Evolutionary conservation across 2,797 vertebrate species (phyloP).

Genomic region (Enoplosus armatus): DNA sequence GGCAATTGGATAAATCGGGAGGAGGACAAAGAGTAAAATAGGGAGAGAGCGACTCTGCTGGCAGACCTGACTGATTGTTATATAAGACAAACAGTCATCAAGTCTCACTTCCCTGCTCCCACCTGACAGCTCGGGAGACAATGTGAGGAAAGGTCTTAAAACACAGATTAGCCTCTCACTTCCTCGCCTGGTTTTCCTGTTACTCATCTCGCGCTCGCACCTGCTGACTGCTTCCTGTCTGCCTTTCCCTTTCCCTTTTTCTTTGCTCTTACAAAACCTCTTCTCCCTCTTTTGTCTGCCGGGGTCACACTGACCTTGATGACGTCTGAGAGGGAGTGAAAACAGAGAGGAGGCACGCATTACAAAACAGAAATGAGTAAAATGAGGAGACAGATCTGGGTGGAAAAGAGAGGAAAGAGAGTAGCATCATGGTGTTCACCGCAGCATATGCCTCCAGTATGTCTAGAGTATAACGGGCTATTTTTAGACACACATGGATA

Average conservation of each 20-base stretch:
- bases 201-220: background rate
- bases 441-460: slow-evolving; percentile 55
- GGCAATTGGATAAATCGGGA: slow-evolving; percentile 43
- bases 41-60: slow-evolving; percentile 19
- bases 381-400: slow-evolving; percentile 2
- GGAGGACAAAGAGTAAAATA: slow-evolving; percentile 25
- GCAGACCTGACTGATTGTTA: slow-evolving; percentile 51
- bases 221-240: slow-evolving; percentile 28
- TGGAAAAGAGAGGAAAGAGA: slow-evolving; percentile 11
- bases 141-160: slow-evolving; percentile 61
- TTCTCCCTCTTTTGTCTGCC: background rate
- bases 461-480: slow-evolving; percentile 60
- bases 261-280: slow-evolving; percentile 4
- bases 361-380: background rate
- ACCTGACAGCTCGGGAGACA: slow-evolving; percentile 57
- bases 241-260: background rate
- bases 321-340: slow-evolving; percentile 21
- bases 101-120: slow-evolving; percentile 33
- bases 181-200: slow-evolving; percentile 33
- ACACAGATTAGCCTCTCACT: slow-evolving; percentile 39
- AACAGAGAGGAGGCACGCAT: background rate
- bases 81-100: slow-evolving; percentile 45
- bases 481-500: slow-evolving; percentile 73
- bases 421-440: slow-evolving; percentile 23
- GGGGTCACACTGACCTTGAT: slow-evolving; percentile 63